Percentiles rank a stretch among this genome's conserved stretches.
These are phyloP conservation scores for Drosophila athabasca DNA, from an alignment of 1,140 invertebrate genomes.

Conservation along the genomic window DNA sequence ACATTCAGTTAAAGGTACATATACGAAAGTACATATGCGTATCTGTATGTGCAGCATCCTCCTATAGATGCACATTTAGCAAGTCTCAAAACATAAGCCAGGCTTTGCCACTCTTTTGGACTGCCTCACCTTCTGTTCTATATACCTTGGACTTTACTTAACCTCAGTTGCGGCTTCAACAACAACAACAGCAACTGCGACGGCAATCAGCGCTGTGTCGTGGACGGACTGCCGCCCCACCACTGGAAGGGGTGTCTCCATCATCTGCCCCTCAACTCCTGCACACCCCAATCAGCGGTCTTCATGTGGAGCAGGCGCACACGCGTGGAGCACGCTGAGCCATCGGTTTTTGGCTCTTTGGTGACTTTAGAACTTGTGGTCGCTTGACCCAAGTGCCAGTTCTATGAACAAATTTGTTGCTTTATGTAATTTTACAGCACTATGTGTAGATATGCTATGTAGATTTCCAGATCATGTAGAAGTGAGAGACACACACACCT, in stretches of 20 bases:
- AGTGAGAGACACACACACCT: neutral
- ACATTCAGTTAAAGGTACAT: no score
- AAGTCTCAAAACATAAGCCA: no score
- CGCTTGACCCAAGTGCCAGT: slow-evolving; percentile 5
- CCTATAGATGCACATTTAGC: no score
- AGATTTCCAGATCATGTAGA: neutral
- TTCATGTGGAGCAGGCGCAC: slow-evolving; percentile 7
- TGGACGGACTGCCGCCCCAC: slow-evolving; percentile 40
- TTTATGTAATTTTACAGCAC: no score
- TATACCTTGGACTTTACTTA: no score
- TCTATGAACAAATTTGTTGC: neutral
- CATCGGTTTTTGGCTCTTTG: no score
- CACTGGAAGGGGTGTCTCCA: slow-evolving; percentile 50
- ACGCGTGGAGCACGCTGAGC: slow-evolving; percentile 14
- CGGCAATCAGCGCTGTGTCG: slow-evolving; percentile 63
- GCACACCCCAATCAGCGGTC: neutral
- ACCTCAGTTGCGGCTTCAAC: neutral
- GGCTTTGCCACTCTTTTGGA: no score
- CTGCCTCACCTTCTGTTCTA: no score
- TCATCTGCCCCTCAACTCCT: neutral
- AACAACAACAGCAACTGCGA: slow-evolving; percentile 31
- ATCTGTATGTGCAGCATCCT: no score
- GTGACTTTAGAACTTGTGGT: neutral
- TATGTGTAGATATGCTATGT: no score
- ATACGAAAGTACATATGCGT: no score